Base-by-base conservation (phyloP, 2,797 vertebrate genomes). In the Pipistrellus nathusii region DNA sequence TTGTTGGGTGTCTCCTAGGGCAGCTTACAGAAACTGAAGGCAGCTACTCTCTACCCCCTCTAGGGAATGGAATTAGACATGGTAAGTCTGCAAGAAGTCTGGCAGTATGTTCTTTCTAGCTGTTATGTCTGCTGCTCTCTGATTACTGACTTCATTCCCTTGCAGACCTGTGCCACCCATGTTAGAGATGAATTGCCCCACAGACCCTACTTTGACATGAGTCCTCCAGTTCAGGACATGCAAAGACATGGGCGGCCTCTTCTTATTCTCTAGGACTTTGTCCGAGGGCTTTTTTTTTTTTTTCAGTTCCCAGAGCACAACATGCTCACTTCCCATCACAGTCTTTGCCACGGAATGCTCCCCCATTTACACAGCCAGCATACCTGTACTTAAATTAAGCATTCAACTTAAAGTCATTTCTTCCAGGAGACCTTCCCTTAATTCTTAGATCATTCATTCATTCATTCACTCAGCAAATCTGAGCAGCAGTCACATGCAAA, bases 21-120 rank as follows among this genome's bases (percentile, higher is more conserved):
- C 17, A 30, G 41, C 44, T 88, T 80, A 8, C 3, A 20, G 38
- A 95, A 93, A 32, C 38, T n/a, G 51, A 80, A 96, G 71, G 25
- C 23, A 18, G 15, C 13, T 75, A 13, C 41, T 72, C 30, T 64
- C 73, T 15, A 10, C 20, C 12, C 15, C 41, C 41, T 32, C 15
- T 59, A 64, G 23, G 25, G 48, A 32, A 72, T 44, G 10, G 21
- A 64, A 93, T 18, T 30, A 32, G 21, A 41, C n/a, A 13, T 17
- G 48, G 46, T 57, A 81, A 82, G 46, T 17, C 53, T 73, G 21
- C 27, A 64, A 53, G 46, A 46, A 78, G n/a, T 18, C 30, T 66
- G n/a, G 66, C 44, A 41, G 6, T 21, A 9, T 30, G 21, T 57
- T 35, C 32, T 71, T n/a, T 69, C 73, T 21, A 68, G 32, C 27